These are phyloP conservation scores for Tipula helvola DNA, from an alignment of 2,888 invertebrate species.

Conservation along the genomic window DNA sequence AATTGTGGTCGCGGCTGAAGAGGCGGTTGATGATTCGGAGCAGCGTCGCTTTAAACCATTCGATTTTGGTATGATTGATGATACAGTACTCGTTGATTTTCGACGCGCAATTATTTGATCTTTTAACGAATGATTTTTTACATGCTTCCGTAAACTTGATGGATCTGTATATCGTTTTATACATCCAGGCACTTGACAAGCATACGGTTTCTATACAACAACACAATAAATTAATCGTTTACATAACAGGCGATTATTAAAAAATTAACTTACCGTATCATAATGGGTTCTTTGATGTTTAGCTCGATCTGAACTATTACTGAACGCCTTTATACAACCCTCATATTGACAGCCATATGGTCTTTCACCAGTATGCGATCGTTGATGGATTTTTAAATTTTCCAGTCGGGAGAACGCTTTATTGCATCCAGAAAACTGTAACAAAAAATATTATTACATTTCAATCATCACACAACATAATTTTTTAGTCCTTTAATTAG, in stretches of 20 bases:
- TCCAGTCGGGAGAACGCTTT: conserved; percentile 95
- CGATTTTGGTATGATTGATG: conserved; percentile 15
- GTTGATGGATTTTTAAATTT: conserved; percentile 93
- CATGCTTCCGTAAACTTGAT: conserved; percentile 83
- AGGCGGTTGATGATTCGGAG: conserved; percentile 27
- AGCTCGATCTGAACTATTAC: conserved; percentile 95
- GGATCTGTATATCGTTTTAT: conserved; percentile 90
- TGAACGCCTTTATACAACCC: conserved; percentile 91
- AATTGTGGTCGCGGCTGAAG: conserved; percentile 11
- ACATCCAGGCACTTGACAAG: conserved; percentile 77
- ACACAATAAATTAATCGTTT: neutral
- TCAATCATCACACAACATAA: neutral
- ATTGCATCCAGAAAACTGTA: conserved; percentile 82
- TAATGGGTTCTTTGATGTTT: conserved; percentile 98
- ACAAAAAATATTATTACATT: conserved; percentile 18
- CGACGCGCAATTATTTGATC: conserved; percentile 17
- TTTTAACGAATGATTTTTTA: conserved; percentile 58
- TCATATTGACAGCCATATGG: conserved; percentile 91
- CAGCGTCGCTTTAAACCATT: conserved; percentile 16
- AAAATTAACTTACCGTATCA: conserved; percentile 70
- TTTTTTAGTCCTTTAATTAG: neutral
- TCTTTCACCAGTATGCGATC: conserved; percentile 91
- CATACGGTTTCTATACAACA: conserved; percentile 70
- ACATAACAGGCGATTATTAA: neutral
- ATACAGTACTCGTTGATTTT: conserved; percentile 4